Evolutionary conservation across 92 coral and sea anemone genomes (phyloP).

Genomic region (Parazoanthus swiftii): DNA sequence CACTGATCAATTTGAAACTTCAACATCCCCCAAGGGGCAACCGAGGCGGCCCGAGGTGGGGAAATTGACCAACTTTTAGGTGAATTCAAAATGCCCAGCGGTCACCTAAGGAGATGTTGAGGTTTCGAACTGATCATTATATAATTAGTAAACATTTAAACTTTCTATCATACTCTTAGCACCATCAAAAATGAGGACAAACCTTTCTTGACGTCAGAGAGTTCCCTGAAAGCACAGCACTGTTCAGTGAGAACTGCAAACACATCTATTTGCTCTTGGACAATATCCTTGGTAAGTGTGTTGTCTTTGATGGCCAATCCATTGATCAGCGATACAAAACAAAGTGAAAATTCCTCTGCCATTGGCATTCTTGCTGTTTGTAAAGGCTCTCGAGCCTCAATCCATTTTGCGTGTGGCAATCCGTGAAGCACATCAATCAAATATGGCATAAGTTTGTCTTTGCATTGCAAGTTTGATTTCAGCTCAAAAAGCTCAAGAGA

Average conservation of each 20-base stretch:
- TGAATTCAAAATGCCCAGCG: no score
- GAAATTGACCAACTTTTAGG: no score
- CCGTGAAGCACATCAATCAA: slow-evolving; percentile 79
- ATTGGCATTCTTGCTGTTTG: slow-evolving; percentile 60
- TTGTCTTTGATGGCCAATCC: slow-evolving; percentile 77
- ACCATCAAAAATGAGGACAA: neutral
- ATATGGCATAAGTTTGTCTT: slow-evolving; percentile 87
- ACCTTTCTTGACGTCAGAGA: slow-evolving; percentile 83
- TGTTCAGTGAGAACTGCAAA: slow-evolving; percentile 70
- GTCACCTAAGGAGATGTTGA: no score
- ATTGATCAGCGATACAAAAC: slow-evolving; percentile 85
- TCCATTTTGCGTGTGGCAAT: slow-evolving; percentile 80
- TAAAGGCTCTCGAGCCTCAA: slow-evolving; percentile 66
- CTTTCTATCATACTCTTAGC: no score
- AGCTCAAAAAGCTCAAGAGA: slow-evolving; percentile 83
- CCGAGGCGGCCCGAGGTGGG: no score
- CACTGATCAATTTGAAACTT: no score
- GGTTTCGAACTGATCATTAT: no score
- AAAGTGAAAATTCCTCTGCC: slow-evolving; percentile 91
- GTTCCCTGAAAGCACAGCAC: slow-evolving; percentile 66
- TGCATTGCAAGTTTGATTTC: slow-evolving; percentile 82
- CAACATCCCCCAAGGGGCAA: no score
- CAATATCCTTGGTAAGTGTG: slow-evolving; percentile 57
- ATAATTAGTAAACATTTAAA: no score
- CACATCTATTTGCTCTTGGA: slow-evolving; percentile 62